Evolutionary conservation across 1,140 invertebrate species (phyloP).

Genomic region (Ladona fulva): DNA sequence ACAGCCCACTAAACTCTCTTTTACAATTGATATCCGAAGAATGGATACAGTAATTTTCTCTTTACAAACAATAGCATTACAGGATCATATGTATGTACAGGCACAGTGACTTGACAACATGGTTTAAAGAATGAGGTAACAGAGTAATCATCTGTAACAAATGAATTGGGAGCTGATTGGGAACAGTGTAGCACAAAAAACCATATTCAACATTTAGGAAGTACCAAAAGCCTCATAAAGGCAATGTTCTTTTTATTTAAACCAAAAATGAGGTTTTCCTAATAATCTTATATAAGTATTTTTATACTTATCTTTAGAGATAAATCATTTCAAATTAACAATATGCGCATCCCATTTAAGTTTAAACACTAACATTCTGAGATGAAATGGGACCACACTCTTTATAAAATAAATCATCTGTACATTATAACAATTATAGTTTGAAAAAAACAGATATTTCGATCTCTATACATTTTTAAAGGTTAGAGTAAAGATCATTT

Average conservation of each 20-base stretch:
- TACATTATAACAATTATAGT: background rate
- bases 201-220: slow-evolving; percentile 15
- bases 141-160: slow-evolving; percentile 13
- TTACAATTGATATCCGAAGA: slow-evolving; percentile 16
- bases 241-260: slow-evolving; percentile 11
- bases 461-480: background rate
- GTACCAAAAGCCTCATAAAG: slow-evolving; percentile 7
- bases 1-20: slow-evolving; percentile 16
- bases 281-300: slow-evolving; percentile 13
- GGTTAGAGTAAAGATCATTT: slow-evolving; percentile 1
- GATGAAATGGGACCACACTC: background rate
- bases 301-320: background rate
- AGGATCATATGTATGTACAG: slow-evolving; percentile 21
- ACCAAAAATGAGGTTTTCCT: slow-evolving; percentile 12
- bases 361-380: background rate
- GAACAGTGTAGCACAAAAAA: slow-evolving; percentile 1
- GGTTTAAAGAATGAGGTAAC: slow-evolving; percentile 20
- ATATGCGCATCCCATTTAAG: background rate
- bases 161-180: background rate
- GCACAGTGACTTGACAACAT: slow-evolving; percentile 20
- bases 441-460: slow-evolving; percentile 7
- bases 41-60: slow-evolving; percentile 18
- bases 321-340: slow-evolving; percentile 9
- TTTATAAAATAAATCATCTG: slow-evolving; percentile 11
- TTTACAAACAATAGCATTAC: slow-evolving; percentile 22